Conservation (phyloP, 2,888 invertebrate species). For the Folsomia candida region DNA sequence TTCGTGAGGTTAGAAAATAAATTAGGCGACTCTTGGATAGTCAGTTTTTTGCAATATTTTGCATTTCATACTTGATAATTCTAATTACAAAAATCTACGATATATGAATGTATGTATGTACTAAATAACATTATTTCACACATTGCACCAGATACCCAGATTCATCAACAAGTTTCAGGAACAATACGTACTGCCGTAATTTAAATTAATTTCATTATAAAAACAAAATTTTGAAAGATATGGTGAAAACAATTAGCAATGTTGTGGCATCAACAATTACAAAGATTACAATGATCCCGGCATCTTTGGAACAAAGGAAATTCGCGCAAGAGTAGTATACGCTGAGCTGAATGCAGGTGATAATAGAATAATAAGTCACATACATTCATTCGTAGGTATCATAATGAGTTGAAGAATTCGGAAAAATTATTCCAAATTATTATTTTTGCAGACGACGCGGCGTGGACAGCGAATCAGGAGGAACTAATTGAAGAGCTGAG, state of each 20-base stretch:
- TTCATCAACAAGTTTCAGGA: not conserved
- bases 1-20: too few species aligned
- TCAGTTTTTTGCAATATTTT: too few species aligned
- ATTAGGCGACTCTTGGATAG: too few species aligned
- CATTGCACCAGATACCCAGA: not conserved
- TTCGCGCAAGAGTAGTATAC: not conserved
- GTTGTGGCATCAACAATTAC: not conserved
- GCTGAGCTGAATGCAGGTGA: too few species aligned
- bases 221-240: not conserved
- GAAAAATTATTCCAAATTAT: too few species aligned
- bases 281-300: not conserved
- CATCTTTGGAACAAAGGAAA: not conserved
- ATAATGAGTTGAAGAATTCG: too few species aligned
- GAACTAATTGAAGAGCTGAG: not conserved
- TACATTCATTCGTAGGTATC: too few species aligned
- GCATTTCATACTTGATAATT: too few species aligned
- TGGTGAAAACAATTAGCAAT: not conserved
- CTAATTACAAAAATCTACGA: too few species aligned
- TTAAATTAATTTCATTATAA: not conserved
- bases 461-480: not conserved
- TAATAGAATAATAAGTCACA: too few species aligned
- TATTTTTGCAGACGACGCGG: not conserved
- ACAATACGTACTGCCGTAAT: not conserved
- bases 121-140: too few species aligned
- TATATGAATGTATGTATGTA: too few species aligned